phyloP scores from a whole-genome alignment of 37 sponge, comb jelly and placozoan species.

The Cliona cf. orientalis region DNA sequence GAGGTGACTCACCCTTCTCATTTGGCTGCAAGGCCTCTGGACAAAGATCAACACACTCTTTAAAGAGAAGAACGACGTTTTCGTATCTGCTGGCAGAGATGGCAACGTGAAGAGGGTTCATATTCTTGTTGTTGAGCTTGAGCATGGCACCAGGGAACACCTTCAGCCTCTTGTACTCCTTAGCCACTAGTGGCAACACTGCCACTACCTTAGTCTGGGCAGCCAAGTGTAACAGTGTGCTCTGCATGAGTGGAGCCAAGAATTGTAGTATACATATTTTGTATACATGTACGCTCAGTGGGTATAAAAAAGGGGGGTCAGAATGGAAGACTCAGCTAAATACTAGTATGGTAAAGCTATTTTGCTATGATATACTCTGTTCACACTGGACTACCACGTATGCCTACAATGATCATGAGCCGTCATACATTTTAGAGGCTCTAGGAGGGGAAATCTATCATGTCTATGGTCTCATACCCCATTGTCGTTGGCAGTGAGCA shows the following conservation, averaged over 20 bases:
- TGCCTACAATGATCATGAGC: too few relatives aligned
- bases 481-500: conserved; percentile 13
- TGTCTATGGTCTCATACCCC: conserved; percentile 1
- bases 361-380: too few relatives aligned
- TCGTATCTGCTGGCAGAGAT: neutral
- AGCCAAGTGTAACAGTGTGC: conserved; percentile 39
- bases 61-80: conserved; percentile 31
- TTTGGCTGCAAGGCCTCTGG: conserved; percentile 29
- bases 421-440: too few relatives aligned
- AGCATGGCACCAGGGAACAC: conserved; percentile 17
- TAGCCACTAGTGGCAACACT: conserved; percentile 18
- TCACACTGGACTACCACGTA: too few relatives aligned
- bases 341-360: too few relatives aligned
- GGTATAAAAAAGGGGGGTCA: too few relatives aligned
- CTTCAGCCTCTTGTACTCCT: conserved; percentile 37
- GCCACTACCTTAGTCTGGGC: conserved; percentile 13
- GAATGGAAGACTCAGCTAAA: too few relatives aligned
- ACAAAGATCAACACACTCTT: conserved; percentile 23
- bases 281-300: too few relatives aligned
- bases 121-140: neutral
- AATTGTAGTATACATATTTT: too few relatives aligned
- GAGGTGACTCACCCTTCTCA: conserved; percentile 26
- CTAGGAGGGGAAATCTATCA: too few relatives aligned
- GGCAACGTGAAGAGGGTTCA: conserved; percentile 29
- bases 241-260: conserved; percentile 2